Conservation (phyloP, 2,113 vertebrate genomes). For the Pelodiscus sinensis region DNA sequence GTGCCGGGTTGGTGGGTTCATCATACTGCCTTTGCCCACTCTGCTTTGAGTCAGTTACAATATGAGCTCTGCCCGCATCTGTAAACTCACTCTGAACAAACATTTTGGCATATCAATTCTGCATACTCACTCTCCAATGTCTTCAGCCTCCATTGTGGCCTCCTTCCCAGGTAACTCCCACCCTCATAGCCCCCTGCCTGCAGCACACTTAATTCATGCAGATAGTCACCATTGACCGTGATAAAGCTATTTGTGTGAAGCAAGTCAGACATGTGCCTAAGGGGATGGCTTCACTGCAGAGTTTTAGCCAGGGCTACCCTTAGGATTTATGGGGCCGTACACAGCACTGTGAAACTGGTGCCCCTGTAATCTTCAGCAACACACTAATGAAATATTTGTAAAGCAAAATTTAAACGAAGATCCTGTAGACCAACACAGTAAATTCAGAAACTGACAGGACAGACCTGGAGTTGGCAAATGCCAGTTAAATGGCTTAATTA, state of each 20-base stretch:
- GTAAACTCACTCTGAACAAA: not conserved
- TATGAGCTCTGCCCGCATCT: not conserved
- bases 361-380: no score
- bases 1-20: not conserved
- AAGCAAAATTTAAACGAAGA: no score
- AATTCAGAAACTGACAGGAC: no score
- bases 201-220: not conserved
- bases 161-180: not conserved
- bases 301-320: not conserved
- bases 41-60: not conserved
- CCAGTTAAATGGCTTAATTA: no score
- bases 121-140: not conserved
- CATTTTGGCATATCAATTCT: not conserved
- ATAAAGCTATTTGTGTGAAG: not conserved
- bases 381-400: no score
- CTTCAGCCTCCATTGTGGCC: not conserved
- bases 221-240: not conserved
- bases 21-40: not conserved
- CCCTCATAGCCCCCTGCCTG: not conserved
- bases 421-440: no score
- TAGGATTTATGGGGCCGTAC: no score
- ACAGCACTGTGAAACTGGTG: no score
- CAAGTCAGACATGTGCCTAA: not conserved
- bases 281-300: not conserved
- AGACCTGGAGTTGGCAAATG: no score